Evolutionary conservation across 2,113 vertebrate species (phyloP), one percentile per base, ranked within the genome.

Genomic region (Brachyhypopomus occidentalis): DNA sequence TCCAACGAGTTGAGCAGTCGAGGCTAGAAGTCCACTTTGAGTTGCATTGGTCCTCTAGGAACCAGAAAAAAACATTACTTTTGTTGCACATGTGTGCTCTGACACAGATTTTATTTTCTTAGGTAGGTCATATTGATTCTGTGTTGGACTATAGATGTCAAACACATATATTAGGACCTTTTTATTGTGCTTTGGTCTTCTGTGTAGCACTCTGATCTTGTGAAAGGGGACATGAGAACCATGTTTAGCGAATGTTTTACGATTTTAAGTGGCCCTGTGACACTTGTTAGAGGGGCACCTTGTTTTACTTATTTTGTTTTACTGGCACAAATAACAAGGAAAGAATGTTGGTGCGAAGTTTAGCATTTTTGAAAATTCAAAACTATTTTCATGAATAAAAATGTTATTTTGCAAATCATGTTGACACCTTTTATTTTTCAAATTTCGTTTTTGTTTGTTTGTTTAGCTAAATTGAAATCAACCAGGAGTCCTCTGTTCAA

Each of bases 271-370:
- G 91, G 88, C 88, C 88, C 89, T 92, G 92, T 92, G 89, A 92
- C 95, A 95, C 95, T 96, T 93, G 91, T 93, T 83, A 92, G 94
- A 95, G 95, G 94, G 95, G 94, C 95, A 96, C 95, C 94, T 80
- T 86, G 82, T 74, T 84, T 80, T 60, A 76, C 91, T 93, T 94
- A 92, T 94, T 52, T 94, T 90, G 82, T 89, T 88, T 91, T 91
- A 94, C 94, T 97, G 96, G 96, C 97, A 98, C 96, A 97, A 95
- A 95, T 89, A 85, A 91, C 89, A 91, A 93, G 95, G 95, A 94
- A 95, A 96, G 95, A 98, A 98, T 98, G 96, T 98, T 93, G 90
- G 94, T 93, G 94, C 91, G 94, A 80, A 69, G 66, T 56, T 60
- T 27, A 80, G 72, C 71, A 52, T 36, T 79, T 79, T 75, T 34